Percentiles rank a stretch among this genome's conserved stretches.
These are phyloP conservation scores for Porites rus DNA, from an alignment of 92 coral and sea anemone species.

Conservation along the genomic window DNA sequence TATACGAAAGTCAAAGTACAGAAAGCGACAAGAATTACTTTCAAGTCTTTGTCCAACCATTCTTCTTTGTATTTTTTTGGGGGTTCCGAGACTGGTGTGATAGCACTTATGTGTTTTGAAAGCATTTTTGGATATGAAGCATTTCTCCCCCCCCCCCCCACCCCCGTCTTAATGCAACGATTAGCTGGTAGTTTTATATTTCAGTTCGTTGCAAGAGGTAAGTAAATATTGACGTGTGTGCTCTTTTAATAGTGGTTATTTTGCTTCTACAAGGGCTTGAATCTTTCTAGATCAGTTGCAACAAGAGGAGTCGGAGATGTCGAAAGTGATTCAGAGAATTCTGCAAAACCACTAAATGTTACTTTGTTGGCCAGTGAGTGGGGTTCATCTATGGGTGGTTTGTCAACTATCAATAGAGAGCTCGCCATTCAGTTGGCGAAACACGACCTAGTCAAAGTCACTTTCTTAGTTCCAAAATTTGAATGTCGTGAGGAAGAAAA, in stretches of 20 bases:
- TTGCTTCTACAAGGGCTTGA: not conserved
- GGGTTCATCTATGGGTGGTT: not conserved
- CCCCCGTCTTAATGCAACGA: no score
- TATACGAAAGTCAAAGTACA: no score
- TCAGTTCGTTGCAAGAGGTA: no score
- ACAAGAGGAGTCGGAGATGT: not conserved
- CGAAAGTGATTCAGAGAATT: not conserved
- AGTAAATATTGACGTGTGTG: not conserved
- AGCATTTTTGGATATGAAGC: no score
- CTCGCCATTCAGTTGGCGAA: not conserved
- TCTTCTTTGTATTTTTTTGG: not conserved
- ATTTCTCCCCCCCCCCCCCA: no score
- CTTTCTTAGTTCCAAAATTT: not conserved
- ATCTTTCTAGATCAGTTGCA: not conserved
- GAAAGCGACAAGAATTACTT: no score
- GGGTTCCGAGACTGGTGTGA: no score
- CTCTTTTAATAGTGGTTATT: not conserved
- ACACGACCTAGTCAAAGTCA: not conserved
- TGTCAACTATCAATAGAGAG: not conserved
- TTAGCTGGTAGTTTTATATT: no score
- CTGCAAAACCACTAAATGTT: not conserved
- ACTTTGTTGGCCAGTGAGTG: not conserved
- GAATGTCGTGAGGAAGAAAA: not conserved
- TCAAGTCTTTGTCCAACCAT: no score
- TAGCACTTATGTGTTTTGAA: no score